Percentiles rank a stretch among this genome's conserved stretches.
Conservation (phyloP, 2,888 invertebrate genomes). For the Apamea anceps region DNA sequence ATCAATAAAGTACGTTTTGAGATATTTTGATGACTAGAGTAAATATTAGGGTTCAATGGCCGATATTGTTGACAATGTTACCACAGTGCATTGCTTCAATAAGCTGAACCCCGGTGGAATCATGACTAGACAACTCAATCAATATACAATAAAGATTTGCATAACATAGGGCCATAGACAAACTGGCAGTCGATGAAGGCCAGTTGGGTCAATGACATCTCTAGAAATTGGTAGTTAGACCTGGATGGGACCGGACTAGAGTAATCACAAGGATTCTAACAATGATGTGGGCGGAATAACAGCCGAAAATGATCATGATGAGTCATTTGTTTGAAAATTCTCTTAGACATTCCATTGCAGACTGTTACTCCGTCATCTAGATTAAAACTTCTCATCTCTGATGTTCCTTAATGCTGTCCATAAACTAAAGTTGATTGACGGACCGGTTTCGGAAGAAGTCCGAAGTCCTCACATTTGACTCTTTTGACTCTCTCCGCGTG, state of each 20-base stretch:
- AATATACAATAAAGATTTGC: constrained; percentile 48
- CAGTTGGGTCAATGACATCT: constrained; percentile 52
- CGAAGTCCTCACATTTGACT: neutral
- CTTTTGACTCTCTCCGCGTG: neutral
- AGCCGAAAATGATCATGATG: constrained; percentile 44
- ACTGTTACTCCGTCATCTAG: constrained; percentile 17
- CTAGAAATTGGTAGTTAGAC: constrained; percentile 37
- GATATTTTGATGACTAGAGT: constrained; percentile 9
- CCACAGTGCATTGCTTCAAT: constrained; percentile 15
- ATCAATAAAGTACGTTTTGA: constrained; percentile 9
- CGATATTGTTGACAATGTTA: constrained; percentile 9
- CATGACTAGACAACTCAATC: constrained; percentile 24
- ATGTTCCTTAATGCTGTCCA: neutral
- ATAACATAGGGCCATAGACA: constrained; percentile 35
- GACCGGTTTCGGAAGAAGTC: neutral
- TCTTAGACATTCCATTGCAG: constrained; percentile 11
- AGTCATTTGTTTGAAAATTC: constrained; percentile 38
- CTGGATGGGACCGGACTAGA: constrained; percentile 43
- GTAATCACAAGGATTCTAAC: constrained; percentile 37
- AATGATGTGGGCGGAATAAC: constrained; percentile 41
- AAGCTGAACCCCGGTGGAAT: constrained; percentile 19
- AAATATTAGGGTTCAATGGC: constrained; percentile 10
- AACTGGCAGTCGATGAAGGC: constrained; percentile 60
- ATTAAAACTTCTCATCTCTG: neutral
- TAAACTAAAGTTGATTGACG: neutral